Evolutionary conservation across 1,140 invertebrate species (phyloP).

Genomic region (Drosophila neocordata): DNA sequence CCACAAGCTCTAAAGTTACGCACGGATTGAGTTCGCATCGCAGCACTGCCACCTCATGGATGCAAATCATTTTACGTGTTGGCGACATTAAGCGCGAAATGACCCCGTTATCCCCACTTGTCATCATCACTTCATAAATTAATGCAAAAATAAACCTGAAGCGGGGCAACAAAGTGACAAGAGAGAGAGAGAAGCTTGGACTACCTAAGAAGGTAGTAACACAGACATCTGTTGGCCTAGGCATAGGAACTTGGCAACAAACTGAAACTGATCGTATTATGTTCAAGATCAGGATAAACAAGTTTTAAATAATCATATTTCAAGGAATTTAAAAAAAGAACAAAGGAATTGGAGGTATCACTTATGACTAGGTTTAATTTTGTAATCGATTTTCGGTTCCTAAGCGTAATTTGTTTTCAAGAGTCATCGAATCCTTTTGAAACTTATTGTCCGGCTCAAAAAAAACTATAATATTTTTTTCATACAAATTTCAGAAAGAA

Average conservation of each 20-base stretch:
- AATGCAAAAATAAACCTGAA: conserved; percentile 58
- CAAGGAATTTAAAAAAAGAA: conserved; percentile 8
- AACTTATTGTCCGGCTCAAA: no score
- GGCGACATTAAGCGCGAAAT: conserved; percentile 82
- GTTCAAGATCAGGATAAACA: background rate
- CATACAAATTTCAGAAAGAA: no score
- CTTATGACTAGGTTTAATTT: background rate
- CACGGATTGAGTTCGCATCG: conserved; percentile 54
- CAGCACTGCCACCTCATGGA: conserved; percentile 51
- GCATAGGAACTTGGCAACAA: no score
- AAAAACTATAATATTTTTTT: no score
- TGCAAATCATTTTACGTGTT: conserved; percentile 82
- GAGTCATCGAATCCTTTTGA: no score
- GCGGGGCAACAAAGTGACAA: conserved; percentile 37
- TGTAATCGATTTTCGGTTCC: background rate
- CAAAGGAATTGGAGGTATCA: background rate
- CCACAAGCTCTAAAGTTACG: conserved; percentile 71
- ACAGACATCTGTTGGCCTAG: conserved; percentile 23
- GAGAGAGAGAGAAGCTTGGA: conserved; percentile 17
- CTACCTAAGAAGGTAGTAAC: conserved; percentile 4
- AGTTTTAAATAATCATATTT: background rate
- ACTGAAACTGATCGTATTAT: conserved; percentile 25
- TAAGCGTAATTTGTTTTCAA: no score
- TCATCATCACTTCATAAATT: conserved; percentile 82
- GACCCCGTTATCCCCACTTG: conserved; percentile 82